Base-by-base conservation (phyloP, 2,797 vertebrate species). In the Geotrypetes seraphini region DNA sequence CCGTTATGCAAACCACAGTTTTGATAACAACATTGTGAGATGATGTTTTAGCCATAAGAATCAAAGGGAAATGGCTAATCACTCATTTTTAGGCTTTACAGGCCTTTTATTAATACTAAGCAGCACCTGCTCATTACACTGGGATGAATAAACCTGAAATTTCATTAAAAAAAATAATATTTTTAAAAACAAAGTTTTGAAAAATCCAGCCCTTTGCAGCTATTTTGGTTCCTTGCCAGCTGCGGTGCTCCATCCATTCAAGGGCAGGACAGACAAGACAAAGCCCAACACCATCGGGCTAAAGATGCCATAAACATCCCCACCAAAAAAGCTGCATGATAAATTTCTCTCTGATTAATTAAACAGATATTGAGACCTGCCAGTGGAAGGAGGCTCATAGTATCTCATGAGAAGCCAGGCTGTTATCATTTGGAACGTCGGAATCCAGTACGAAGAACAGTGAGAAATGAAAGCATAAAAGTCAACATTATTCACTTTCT, bases 331-430 rank as follows among this genome's bases (percentile, higher is more conserved):
- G n/a, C n/a, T 70, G 12, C 39, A 13, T 69, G 75, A 84, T 76
- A 73, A 71, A 73, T 74, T 78, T 78, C 39, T 42, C 59, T 64
- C 56, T 81, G 78, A 85, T 83, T 79, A 75, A 56, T 79, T 81
- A 84, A 84, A 67, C 81, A 86, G 83, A 79, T 71, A 73, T 41
- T 50, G 39, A 65, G 51, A 51, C 50, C 44, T 50, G 59, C 57
- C 53, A 66, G 47, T 2, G 1, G 46, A 65, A 70, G 60, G 53
- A 71, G 55, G 47, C 60, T 71, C 61, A 62, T 54, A 66, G 52
- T 63, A 63, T 69, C 78, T 60, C 70, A 30, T 17, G 68, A 81
- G 66, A 49, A 39, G 27, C 36, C 49, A 20, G 18, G 59, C 30
- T 69, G 60, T 70, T 78, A 80, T 64, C 58, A 62, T 80, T 60